Evolutionary conservation across 2,113 vertebrate genomes (phyloP).

Genomic region (Oncorhynchus nerka): DNA sequence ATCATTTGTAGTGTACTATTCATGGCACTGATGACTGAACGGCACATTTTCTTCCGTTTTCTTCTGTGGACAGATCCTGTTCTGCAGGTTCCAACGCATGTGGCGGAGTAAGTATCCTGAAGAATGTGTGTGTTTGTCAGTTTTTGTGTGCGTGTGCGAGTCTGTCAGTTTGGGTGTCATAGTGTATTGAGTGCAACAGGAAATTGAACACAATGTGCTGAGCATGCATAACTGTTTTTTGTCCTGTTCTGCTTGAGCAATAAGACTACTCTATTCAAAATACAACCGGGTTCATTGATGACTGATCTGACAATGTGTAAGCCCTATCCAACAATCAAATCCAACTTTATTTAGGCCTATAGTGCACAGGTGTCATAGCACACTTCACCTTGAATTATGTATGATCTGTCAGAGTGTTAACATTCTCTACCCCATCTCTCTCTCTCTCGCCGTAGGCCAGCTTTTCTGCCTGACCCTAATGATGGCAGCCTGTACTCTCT

Average conservation of each 20-base stretch:
- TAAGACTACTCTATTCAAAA: too few relatives aligned
- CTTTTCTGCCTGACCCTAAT: slow-evolving; percentile 95
- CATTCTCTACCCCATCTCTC: neutral
- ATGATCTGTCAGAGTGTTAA: neutral
- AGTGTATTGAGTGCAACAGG: neutral
- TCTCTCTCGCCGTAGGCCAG: slow-evolving; percentile 76
- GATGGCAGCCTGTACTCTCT: slow-evolving; percentile 95
- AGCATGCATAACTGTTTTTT: slow-evolving; percentile 26
- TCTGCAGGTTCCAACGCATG: slow-evolving; percentile 93
- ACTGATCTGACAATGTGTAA: too few relatives aligned
- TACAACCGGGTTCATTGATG: too few relatives aligned
- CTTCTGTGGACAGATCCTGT: slow-evolving; percentile 87
- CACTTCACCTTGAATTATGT: neutral
- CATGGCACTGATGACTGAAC: neutral
- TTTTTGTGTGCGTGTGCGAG: neutral
- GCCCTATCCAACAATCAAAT: too few relatives aligned
- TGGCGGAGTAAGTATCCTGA: slow-evolving; percentile 88
- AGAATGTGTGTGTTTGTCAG: slow-evolving; percentile 15
- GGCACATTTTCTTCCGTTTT: neutral
- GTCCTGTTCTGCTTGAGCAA: slow-evolving; percentile 15
- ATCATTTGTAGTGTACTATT: slow-evolving; percentile 1
- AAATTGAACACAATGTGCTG: slow-evolving; percentile 32
- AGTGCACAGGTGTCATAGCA: neutral
- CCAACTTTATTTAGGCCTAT: too few relatives aligned
- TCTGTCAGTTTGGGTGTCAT: neutral